phyloP scores from a whole-genome alignment of 2,797 vertebrate species.

The Rhinichthys osculus region DNA sequence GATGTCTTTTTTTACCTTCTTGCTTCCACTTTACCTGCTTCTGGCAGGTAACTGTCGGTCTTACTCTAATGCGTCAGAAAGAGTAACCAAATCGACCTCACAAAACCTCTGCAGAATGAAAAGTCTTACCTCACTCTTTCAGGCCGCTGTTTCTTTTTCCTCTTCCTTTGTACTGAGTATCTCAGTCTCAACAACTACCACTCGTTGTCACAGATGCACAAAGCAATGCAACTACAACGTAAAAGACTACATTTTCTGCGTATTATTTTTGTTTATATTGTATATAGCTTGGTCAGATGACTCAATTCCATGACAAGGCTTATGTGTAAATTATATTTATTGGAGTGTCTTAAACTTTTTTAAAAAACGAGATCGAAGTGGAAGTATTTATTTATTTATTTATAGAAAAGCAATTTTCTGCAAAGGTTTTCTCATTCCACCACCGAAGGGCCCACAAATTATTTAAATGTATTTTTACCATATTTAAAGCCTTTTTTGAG shows the following conservation, averaged over 20 bases:
- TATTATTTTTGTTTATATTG: constrained; percentile 58
- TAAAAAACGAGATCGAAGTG: constrained; percentile 60
- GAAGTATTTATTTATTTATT: constrained; percentile 84
- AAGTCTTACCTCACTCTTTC: constrained; percentile 78
- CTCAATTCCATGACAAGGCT: constrained; percentile 72
- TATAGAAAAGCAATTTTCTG: constrained; percentile 69
- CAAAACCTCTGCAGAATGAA: constrained; percentile 75
- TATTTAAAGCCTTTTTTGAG: constrained; percentile 79
- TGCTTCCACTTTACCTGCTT: constrained; percentile 73
- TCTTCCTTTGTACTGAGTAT: constrained; percentile 45
- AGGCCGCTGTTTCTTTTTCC: constrained; percentile 41
- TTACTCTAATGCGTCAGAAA: constrained; percentile 65
- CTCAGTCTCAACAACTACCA: constrained; percentile 59
- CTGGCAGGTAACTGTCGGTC: constrained; percentile 70
- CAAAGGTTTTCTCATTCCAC: constrained; percentile 77
- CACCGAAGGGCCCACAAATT: constrained; percentile 78
- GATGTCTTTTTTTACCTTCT: constrained; percentile 63
- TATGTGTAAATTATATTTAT: constrained; percentile 79
- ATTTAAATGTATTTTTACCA: constrained; percentile 77
- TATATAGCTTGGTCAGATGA: constrained; percentile 64
- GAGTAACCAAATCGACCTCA: constrained; percentile 79
- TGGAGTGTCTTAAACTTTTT: constrained; percentile 64
- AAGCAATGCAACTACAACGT: constrained; percentile 87
- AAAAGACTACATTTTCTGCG: constrained; percentile 70
- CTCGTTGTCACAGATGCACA: constrained; percentile 81